A percentile compares a stretch with the other conserved stretches of the same genome.
Evolutionary conservation across 2,113 vertebrate genomes (phyloP).

Genomic region (Fulmarus glacialis): DNA sequence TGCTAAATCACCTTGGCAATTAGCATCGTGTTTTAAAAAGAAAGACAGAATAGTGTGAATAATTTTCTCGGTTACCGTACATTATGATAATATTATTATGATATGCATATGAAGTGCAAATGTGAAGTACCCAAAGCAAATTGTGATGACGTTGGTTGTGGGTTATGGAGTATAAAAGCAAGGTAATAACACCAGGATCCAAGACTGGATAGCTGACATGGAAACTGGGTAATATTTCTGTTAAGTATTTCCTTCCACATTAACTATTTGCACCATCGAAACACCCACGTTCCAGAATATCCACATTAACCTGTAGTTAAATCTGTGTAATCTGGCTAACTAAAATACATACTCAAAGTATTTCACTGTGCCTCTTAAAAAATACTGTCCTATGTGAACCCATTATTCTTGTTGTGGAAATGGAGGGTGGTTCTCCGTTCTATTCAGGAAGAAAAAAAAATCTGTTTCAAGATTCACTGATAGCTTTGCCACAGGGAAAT

Average conservation of each 20-base stretch:
- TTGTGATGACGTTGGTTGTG: not conserved
- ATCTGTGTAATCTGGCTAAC: not conserved
- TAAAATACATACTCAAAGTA: not conserved
- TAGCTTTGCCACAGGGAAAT: constrained; percentile 33
- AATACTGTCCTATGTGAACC: not conserved
- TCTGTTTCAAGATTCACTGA: not conserved
- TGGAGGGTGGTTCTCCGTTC: not conserved
- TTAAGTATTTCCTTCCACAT: not conserved
- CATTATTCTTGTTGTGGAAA: not conserved
- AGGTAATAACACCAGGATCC: not conserved
- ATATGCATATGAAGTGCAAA: not conserved
- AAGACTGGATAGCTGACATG: not conserved
- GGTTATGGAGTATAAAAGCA: not conserved
- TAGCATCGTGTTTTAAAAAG: not conserved
- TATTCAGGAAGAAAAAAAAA: not conserved
- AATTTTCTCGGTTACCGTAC: not conserved
- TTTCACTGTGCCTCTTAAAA: not conserved
- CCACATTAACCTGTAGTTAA: not conserved
- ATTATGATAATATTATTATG: not conserved
- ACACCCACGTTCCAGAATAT: not conserved
- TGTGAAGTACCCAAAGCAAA: not conserved
- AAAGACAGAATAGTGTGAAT: not conserved
- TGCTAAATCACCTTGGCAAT: not conserved
- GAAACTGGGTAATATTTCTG: not conserved
- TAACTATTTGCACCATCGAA: not conserved